Percentiles rank a stretch among this genome's conserved stretches.
Conservation (phyloP, 2,797 vertebrate species). For the Euthynnus affinis region DNA sequence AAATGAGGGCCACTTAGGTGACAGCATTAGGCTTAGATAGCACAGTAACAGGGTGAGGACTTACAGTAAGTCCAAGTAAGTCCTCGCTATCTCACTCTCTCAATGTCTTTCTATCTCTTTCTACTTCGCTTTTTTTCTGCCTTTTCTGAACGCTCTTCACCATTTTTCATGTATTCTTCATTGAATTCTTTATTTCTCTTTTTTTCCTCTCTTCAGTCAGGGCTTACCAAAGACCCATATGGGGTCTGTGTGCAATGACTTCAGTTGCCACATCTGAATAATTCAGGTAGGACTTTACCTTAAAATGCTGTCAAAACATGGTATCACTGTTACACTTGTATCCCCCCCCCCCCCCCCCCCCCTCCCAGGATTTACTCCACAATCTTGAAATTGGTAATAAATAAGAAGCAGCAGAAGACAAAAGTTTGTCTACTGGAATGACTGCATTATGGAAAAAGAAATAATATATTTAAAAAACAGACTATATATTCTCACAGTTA, state of each 20-base stretch:
- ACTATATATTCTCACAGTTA: neutral
- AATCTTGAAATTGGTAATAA: slow-evolving; percentile 45
- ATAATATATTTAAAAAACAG: neutral
- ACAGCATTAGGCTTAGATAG: slow-evolving; percentile 62
- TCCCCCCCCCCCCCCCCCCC: slow-evolving; percentile 11
- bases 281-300: slow-evolving; percentile 68
- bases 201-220: slow-evolving; percentile 19
- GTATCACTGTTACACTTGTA: slow-evolving; percentile 50
- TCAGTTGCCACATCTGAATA: slow-evolving; percentile 66
- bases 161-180: neutral
- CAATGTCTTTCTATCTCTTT: slow-evolving; percentile 7
- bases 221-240: slow-evolving; percentile 51
- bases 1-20: slow-evolving; percentile 81
- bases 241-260: slow-evolving; percentile 40
- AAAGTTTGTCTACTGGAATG: slow-evolving; percentile 7
- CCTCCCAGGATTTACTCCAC: slow-evolving; percentile 52
- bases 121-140: slow-evolving; percentile 5
- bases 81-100: slow-evolving; percentile 30
- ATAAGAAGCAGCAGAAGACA: slow-evolving; percentile 7
- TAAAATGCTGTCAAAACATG: slow-evolving; percentile 71
- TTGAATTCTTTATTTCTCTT: slow-evolving; percentile 12
- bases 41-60: slow-evolving; percentile 67
- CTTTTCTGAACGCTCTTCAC: slow-evolving; percentile 17
- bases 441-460: slow-evolving; percentile 8
- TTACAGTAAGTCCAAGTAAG: slow-evolving; percentile 70